These are phyloP conservation scores for Megaceryle alcyon DNA, from an alignment of 2,797 vertebrate species.

Conservation along the genomic window DNA sequence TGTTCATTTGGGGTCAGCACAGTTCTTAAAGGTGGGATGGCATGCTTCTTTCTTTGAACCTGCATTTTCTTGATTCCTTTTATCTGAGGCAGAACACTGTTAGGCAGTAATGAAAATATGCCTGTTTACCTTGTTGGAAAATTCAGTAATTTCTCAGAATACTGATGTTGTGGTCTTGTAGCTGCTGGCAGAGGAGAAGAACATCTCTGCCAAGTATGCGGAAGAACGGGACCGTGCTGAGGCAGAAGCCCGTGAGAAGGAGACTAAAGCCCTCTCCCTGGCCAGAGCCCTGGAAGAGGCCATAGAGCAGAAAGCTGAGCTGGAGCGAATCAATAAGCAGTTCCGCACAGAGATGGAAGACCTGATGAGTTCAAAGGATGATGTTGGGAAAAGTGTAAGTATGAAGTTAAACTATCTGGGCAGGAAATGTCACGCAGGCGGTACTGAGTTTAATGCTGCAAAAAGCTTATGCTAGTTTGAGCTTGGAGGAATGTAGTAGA, in stretches of 20 bases:
- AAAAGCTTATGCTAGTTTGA: background rate
- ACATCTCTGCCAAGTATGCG: slow-evolving; percentile 89
- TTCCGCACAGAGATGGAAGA: slow-evolving; percentile 96
- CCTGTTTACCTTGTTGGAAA: background rate
- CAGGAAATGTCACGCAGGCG: background rate
- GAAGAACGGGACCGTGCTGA: slow-evolving; percentile 95
- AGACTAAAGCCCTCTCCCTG: slow-evolving; percentile 90
- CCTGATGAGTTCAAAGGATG: slow-evolving; percentile 95
- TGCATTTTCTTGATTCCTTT: background rate
- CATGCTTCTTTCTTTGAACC: background rate
- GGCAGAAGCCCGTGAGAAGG: slow-evolving; percentile 96
- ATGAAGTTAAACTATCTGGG: background rate
- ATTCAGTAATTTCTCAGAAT: background rate
- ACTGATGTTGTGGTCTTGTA: slow-evolving; percentile 48
- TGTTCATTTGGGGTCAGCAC: background rate
- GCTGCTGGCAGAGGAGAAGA: slow-evolving; percentile 97
- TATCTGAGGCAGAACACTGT: background rate
- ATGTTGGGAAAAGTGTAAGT: slow-evolving; percentile 95
- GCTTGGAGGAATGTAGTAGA: background rate
- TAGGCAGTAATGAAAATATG: background rate
- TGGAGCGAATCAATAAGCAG: slow-evolving; percentile 92
- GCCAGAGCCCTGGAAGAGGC: slow-evolving; percentile 90
- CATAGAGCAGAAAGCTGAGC: slow-evolving; percentile 88
- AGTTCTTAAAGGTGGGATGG: background rate
- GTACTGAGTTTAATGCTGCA: background rate